These are phyloP conservation scores for Pantherophis alleghaniensis DNA, from an alignment of 2,797 vertebrate genomes.

Conservation along the genomic window DNA sequence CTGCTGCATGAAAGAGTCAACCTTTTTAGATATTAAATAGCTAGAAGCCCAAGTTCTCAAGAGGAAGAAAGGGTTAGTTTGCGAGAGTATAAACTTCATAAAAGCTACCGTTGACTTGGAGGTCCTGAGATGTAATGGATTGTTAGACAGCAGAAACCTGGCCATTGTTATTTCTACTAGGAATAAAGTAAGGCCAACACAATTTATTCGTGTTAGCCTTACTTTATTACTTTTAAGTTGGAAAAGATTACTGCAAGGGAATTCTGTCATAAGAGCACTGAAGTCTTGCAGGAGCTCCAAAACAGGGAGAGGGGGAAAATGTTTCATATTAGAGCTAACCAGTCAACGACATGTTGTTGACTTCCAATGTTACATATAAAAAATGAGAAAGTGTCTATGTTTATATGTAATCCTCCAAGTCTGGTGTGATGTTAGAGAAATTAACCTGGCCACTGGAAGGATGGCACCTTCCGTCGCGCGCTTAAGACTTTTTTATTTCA, in stretches of 20 bases:
- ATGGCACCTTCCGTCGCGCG: too few species aligned
- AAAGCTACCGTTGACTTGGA: not conserved
- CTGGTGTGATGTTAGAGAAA: not conserved
- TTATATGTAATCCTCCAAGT: not conserved
- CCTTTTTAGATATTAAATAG: not conserved
- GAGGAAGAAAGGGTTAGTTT: not conserved
- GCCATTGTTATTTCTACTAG: not conserved
- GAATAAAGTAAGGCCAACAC: not conserved
- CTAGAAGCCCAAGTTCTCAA: not conserved
- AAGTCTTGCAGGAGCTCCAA: not conserved
- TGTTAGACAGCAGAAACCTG: too few species aligned
- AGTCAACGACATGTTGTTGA: not conserved
- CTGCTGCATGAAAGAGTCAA: not conserved
- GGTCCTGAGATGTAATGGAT: not conserved
- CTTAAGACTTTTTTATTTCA: too few species aligned
- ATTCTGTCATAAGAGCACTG: not conserved
- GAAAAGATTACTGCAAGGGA: not conserved
- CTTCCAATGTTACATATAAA: not conserved
- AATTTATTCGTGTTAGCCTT: not conserved
- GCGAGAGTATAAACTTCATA: not conserved
- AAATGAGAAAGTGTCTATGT: not conserved
- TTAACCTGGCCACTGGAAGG: not conserved
- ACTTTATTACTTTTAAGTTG: not conserved
- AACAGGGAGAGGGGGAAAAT: accelerated
- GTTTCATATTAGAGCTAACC: not conserved